Evolutionary conservation across 2,797 vertebrate species (phyloP), one percentile per base, ranked within the genome.

Genomic region (Toxotes lorentzi): DNA sequence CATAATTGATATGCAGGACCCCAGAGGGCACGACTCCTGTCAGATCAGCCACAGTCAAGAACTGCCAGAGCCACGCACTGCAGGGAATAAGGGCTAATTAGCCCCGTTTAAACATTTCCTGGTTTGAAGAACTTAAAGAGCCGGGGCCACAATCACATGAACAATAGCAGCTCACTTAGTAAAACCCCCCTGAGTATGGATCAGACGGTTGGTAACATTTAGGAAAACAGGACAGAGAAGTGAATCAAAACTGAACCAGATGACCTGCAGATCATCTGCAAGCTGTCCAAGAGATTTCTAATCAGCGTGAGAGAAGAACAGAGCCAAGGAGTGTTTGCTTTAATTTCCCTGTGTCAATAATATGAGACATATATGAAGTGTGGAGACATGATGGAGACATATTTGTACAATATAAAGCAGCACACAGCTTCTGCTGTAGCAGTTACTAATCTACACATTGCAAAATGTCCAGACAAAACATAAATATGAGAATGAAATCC

Each of bases 61-160:
- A 68, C 89, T 85, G 91, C 88, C 91, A 91, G 91, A 88, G 89
- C 86, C 80, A 53, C 83, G 70, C 85, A 76, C 84, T 82, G 86
- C 79, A 81, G 90, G 89, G 91, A 93, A 94, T 92, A 93, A 82
- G 68, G 24, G 78, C 87, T 94, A 95, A 95, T 96, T 95, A 95
- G 86, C 85, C 85, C 78, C 32, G 85, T 92, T 95, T 94, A 95
- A 95, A 93, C 91, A 95, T 92, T 96, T 96, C 95, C 95, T 95
- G 95, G 88, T 95, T 89, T 84, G 91, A 96, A 96, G 95, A 95
- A 95, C 95, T 95, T 95, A 95, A 95, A 91, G 89, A 94, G 93
- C 54, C 1, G 65, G 38, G 87, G 88, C 72, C 89, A 91, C 89
- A 93, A 91, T 94, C 92, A 91, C 84, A 86, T 16, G 48, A 92